A percentile compares a stretch with the other conserved stretches of the same genome.
Conservation (phyloP, 1,140 invertebrate genomes). For the Leucophenga varia region DNA sequence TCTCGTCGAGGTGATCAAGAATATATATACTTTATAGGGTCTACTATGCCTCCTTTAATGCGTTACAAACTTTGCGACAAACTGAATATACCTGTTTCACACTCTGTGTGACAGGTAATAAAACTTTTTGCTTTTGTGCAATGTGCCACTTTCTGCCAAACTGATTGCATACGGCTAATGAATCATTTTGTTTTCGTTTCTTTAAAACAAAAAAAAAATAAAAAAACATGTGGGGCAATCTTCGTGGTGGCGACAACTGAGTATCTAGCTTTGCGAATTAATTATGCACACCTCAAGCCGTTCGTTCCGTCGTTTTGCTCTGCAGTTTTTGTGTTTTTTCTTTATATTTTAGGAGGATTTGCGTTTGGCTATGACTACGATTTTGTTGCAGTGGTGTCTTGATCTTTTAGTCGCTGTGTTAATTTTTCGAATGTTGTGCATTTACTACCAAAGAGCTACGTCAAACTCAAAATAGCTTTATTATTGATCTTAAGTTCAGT, state of each 20-base stretch:
- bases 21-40: too few species aligned
- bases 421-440: conserved; percentile 29
- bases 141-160: conserved; percentile 50
- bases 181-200: conserved; percentile 37
- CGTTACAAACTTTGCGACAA: too few species aligned
- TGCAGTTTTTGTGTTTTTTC: too few species aligned
- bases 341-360: too few species aligned
- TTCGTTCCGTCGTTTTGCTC: too few species aligned
- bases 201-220: conserved; percentile 4
- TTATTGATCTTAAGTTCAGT: too few species aligned
- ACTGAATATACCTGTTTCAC: too few species aligned
- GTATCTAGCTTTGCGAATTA: too few species aligned
- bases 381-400: conserved; percentile 36
- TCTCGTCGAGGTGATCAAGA: too few species aligned
- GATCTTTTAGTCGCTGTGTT: conserved; percentile 51
- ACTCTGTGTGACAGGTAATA: too few species aligned
- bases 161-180: conserved; percentile 47
- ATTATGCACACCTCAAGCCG: conserved; percentile 54
- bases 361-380: conserved; percentile 2
- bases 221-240: conserved; percentile 9
- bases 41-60: too few species aligned
- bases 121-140: too few species aligned
- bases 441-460: conserved; percentile 30
- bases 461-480: conserved; percentile 51
- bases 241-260: conserved; percentile 14